Conservation (phyloP, 2,113 vertebrate species). For the Scomber colias region DNA sequence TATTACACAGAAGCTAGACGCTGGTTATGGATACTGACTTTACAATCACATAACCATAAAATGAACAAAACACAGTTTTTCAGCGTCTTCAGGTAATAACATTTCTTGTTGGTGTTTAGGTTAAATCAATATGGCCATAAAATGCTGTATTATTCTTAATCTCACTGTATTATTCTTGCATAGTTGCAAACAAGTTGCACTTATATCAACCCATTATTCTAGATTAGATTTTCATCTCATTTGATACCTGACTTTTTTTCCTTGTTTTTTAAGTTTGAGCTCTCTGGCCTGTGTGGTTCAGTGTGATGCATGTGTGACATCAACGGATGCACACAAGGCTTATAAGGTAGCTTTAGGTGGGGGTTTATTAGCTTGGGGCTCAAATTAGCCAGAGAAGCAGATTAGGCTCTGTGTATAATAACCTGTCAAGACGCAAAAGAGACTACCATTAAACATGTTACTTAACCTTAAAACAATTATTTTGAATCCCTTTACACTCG, state of each 20-base stretch:
- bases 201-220: no score
- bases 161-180: no score
- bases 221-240: no score
- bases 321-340: conserved; percentile 62
- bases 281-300: neutral
- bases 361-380: conserved; percentile 65
- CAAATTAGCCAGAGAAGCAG: conserved; percentile 77
- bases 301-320: conserved; percentile 61
- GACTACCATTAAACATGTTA: conserved; percentile 68
- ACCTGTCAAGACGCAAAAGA: conserved; percentile 41
- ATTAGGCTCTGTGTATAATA: conserved; percentile 65
- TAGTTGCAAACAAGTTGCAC: no score
- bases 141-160: no score
- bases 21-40: neutral
- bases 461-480: conserved; percentile 73
- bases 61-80: neutral
- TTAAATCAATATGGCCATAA: neutral
- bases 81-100: no score
- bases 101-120: neutral
- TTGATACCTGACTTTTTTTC: no score
- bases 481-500: conserved; percentile 69
- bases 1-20: no score
- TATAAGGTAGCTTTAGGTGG: conserved; percentile 68
- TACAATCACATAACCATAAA: neutral
- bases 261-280: neutral